Evolutionary conservation across 2,888 invertebrate genomes (phyloP), one percentile per base, ranked within the genome.

Genomic region (Rhogogaster chlorosoma): DNA sequence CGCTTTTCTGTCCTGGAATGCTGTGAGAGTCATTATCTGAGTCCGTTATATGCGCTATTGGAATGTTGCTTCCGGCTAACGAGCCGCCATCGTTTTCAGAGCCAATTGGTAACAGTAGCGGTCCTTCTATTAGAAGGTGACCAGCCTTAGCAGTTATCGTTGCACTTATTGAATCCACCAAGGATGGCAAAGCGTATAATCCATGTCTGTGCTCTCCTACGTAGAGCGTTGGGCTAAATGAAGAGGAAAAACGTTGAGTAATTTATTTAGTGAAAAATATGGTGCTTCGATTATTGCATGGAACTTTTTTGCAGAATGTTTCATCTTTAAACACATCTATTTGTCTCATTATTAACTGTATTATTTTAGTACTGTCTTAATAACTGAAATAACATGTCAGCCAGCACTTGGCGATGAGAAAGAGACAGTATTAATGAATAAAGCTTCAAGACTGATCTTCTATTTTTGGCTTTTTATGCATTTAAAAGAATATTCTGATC

Each of bases 81-180:
- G 90, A 89, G 6, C n/a, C 83, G 32, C 12, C 83, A 32, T 90
- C 88, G 0, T 90, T 90, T 5, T 90, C 89, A 67, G 88, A 89
- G 85, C 91, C 88, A n/a, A 91, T 90, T 6, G 90, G 87, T 89
- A 87, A 90, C 88, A 87, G 92, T 88, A 67, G 84, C 7, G 98
- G 97, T 0, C 98, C 98, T 91, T 97, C 97, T 0, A 98, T 93
- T 15, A 98, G 94, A 85, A 97, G 94, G 0, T 96, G 96, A 18
- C 94, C 95, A 64, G 96, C 95, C 89, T 96, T 96, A 2, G 96
- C 95, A 5, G 96, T 95, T 93, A 98, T 97, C 9, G 98, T 97
- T 15, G 97, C 97, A 3, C 97, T 97, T 88, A 97, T 96, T 90
- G 98, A 97, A 94, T 99, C 99, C 0, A 99, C 98, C 36, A 99